Base-by-base conservation (phyloP, 30 jellyfish, hydroid and myxozoan genomes). In the Aurelia sp. region DNA sequence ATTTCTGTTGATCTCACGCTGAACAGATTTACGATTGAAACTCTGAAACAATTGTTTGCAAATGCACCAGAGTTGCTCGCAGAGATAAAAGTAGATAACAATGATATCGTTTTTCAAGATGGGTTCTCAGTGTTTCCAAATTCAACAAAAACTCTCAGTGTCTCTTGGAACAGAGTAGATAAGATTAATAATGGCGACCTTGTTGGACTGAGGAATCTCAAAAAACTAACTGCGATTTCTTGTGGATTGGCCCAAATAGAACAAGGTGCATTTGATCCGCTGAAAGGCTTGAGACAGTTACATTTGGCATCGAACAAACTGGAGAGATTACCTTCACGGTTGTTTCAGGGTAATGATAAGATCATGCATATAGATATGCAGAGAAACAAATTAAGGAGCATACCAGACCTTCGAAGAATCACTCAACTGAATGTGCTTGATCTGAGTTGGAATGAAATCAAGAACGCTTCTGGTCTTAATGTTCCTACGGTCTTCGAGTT, bases 381-480 rank as follows among this genome's bases (percentile, higher is more conserved):
- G 31, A 21, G 44, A 11, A 81, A 81, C 22, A 35, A 67, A 33
- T 58, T 81, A 27, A 12, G 78, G 10, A 40, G 63, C 33, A 10
- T 81, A 17, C 91, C 91, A 41, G 69, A 66, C 66, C 66, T 81
- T 12, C 76, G 79, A 18, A 77, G 84, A 3, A 27, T 51, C 27
- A 19, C 12, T 12, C 21, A 12, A 30, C 68, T 81, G 62, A 31
- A 9, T 6, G 71, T 18, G 67, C 76, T 81, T 18, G 62, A 27
- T 13, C 13, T 81, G 69, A 19, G 44, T 12, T 10, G 74, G 41
- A 81, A 81, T 62, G 30, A 57, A 31, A 73, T 81, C 60, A 58
- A 31, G 18, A 50, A 58, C 4, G 62, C 70, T 19, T 20, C 50
- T 3, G 8, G 69, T 3, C 20, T 21, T 13, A 65, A 74, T 5